Percentiles rank a stretch among this genome's conserved stretches.
These are phyloP conservation scores for Atopsyche davidsoni DNA, from an alignment of 1,140 invertebrate species.

Conservation along the genomic window DNA sequence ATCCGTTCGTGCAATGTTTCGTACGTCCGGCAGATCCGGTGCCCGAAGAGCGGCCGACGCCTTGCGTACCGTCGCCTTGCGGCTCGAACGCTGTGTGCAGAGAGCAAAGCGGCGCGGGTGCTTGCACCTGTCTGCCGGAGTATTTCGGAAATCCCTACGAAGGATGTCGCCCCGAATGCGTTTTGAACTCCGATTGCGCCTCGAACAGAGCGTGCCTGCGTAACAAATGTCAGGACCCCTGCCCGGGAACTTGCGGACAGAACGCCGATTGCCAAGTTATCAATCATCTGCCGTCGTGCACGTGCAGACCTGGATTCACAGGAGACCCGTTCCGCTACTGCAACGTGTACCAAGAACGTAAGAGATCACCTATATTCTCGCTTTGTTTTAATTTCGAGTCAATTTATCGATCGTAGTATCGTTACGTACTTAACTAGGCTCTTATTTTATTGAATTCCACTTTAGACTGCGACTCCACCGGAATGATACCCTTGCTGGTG, in stretches of 20 bases:
- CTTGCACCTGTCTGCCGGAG: constrained; percentile 57
- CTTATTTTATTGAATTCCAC: no score
- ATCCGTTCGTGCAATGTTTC: constrained; percentile 54
- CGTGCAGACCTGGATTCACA: constrained; percentile 51
- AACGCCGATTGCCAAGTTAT: constrained; percentile 57
- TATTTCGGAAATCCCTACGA: constrained; percentile 65
- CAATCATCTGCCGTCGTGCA: constrained; percentile 54
- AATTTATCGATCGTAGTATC: no score
- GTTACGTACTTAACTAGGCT: no score
- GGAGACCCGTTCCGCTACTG: constrained; percentile 61
- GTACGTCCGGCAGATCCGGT: constrained; percentile 33
- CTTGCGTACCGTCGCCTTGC: constrained; percentile 61
- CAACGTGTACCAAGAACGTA: constrained; percentile 44
- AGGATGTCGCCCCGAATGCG: constrained; percentile 59
- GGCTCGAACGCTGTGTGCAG: constrained; percentile 61
- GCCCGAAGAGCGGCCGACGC: constrained; percentile 38
- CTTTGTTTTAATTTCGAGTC: background rate
- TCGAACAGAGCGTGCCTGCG: constrained; percentile 54
- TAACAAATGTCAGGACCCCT: constrained; percentile 60
- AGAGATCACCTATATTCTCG: constrained; percentile 31
- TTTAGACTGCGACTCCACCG: no score
- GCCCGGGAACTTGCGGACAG: constrained; percentile 58
- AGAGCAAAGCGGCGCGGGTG: constrained; percentile 54
- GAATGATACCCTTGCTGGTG: no score
- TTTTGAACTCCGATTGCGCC: constrained; percentile 57